A percentile compares a stretch with the other conserved stretches of the same genome.
These are phyloP conservation scores for Bibio marci DNA, from an alignment of 2,888 invertebrate species.

Conservation along the genomic window DNA sequence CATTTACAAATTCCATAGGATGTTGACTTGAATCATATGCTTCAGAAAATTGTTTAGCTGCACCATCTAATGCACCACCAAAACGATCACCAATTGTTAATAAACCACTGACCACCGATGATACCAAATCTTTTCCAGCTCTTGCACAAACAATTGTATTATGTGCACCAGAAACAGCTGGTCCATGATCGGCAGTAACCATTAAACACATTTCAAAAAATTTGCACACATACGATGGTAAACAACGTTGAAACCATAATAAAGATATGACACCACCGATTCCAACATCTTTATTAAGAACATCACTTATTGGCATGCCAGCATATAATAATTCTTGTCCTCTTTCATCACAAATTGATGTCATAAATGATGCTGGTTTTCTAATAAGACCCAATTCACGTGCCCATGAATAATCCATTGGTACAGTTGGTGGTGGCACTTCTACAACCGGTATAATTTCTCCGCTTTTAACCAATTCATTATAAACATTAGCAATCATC, in stretches of 20 bases:
- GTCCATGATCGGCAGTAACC: conserved; percentile 97
- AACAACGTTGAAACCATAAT: conserved; percentile 94
- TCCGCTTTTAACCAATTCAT: conserved; percentile 60
- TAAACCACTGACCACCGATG: conserved; percentile 87
- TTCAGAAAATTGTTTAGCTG: conserved; percentile 91
- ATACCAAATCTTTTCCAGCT: conserved; percentile 94
- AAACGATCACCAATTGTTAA: conserved; percentile 97
- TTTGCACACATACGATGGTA: conserved; percentile 86
- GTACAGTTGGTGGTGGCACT: conserved; percentile 96
- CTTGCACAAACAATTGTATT: conserved; percentile 96
- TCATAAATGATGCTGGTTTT: conserved; percentile 98
- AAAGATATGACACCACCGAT: conserved; percentile 95
- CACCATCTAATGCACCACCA: conserved; percentile 96
- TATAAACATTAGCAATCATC: conserved; percentile 51
- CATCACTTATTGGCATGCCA: conserved; percentile 76
- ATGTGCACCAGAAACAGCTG: conserved; percentile 96
- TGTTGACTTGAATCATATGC: conserved; percentile 88
- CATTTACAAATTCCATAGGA: conserved; percentile 97
- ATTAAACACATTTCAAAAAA: conserved; percentile 99
- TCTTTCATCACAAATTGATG: conserved; percentile 96
- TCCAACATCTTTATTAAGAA: conserved; percentile 87
- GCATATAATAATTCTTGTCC: conserved; percentile 95
- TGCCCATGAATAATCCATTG: conserved; percentile 99
- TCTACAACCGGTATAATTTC: conserved; percentile 77
- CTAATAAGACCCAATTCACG: conserved; percentile 89